Conservation (phyloP, 2,888 invertebrate species). For the Brachylomia viminalis region DNA sequence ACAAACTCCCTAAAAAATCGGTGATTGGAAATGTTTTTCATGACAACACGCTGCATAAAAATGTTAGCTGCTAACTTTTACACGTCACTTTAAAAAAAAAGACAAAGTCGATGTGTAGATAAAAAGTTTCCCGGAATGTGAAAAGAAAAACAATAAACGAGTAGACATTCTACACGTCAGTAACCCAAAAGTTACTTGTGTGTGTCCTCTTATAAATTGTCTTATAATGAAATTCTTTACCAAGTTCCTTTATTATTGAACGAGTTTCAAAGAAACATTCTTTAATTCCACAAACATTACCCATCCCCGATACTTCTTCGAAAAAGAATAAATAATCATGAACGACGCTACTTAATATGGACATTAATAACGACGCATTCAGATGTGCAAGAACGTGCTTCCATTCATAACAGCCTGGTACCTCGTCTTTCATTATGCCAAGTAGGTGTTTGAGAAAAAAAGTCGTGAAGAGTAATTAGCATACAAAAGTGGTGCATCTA, state of each 20-base stretch:
- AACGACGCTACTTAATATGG: slow-evolving; percentile 49
- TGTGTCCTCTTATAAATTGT: slow-evolving; percentile 15
- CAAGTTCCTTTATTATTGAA: slow-evolving; percentile 37
- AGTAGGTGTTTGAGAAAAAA: slow-evolving; percentile 68
- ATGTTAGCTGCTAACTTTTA: neutral
- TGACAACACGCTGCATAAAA: neutral
- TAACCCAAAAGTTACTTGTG: slow-evolving; percentile 34
- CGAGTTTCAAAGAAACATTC: slow-evolving; percentile 28
- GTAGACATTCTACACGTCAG: slow-evolving; percentile 29
- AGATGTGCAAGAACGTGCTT: slow-evolving; percentile 45
- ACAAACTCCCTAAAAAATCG: neutral
- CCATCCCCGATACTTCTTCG: neutral
- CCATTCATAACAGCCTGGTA: slow-evolving; percentile 62
- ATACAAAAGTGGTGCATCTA: slow-evolving; percentile 81
- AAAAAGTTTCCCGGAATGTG: slow-evolving; percentile 15
- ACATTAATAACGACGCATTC: slow-evolving; percentile 50
- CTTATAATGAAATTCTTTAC: slow-evolving; percentile 50
- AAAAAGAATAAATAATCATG: slow-evolving; percentile 42
- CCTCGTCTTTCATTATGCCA: slow-evolving; percentile 66
- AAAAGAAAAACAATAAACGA: slow-evolving; percentile 54
- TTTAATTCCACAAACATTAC: slow-evolving; percentile 21
- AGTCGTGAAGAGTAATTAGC: slow-evolving; percentile 76
- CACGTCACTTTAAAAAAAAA: slow-evolving; percentile 6
- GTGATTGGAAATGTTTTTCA: neutral
- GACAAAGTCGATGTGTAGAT: slow-evolving; percentile 1